Conservation (phyloP, 2,113 vertebrate genomes). For the Epinephelus moara region DNA sequence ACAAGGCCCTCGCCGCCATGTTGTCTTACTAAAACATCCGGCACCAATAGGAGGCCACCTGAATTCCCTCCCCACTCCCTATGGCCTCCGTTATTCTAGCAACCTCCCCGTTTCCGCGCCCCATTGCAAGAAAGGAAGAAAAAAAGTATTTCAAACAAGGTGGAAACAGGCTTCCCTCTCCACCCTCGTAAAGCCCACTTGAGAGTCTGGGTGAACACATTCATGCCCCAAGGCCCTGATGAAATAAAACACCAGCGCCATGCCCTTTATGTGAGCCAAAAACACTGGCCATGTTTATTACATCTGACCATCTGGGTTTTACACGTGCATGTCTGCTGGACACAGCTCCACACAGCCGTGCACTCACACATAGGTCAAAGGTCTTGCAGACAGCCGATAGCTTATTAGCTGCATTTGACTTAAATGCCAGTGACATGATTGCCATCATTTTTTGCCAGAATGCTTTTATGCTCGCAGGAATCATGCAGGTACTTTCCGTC, state of each 20-base stretch:
- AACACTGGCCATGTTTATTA: conserved; percentile 76
- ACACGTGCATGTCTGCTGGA: conserved; percentile 74
- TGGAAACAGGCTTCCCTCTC: conserved; percentile 63
- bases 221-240: conserved; percentile 68
- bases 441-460: conserved; percentile 29
- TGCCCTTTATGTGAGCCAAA: conserved; percentile 69
- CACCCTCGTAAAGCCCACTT: conserved; percentile 66
- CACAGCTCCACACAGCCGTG: conserved; percentile 38
- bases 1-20: conserved; percentile 66
- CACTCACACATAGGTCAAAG: conserved; percentile 61
- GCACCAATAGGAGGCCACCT: conserved; percentile 72
- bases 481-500: conserved; percentile 26
- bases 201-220: conserved; percentile 72
- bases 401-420: conserved; percentile 54
- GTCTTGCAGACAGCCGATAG: conserved; percentile 54
- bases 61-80: conserved; percentile 49
- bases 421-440: conserved; percentile 42
- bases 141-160: conserved; percentile 67
- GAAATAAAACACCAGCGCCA: conserved; percentile 76
- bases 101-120: conserved; percentile 19
- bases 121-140: conserved; percentile 29
- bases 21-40: conserved; percentile 83
- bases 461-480: conserved; percentile 9
- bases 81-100: conserved; percentile 50
- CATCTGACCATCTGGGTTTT: conserved; percentile 81